Base-by-base conservation (phyloP, 2,888 invertebrate genomes). In the Hirtodrosophila duncani region DNA sequence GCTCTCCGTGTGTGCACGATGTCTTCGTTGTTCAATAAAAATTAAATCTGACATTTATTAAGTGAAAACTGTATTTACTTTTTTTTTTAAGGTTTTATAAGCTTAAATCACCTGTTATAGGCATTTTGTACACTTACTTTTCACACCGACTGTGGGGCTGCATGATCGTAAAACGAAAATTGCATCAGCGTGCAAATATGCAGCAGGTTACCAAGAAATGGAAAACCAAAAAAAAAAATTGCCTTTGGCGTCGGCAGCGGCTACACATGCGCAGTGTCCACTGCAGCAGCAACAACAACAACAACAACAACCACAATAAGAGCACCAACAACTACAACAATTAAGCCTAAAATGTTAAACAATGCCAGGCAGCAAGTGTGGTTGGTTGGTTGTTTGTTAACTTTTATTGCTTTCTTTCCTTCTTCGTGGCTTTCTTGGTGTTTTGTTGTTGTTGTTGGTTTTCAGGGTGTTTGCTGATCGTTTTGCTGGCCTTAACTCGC, bases 131-230 rank as follows among this genome's bases (percentile, higher is more conserved):
- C 10, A 10, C 17, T 33, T 55, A 36, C 30, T 36, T 42, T 55
- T 37, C 34, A 20, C 31, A 31, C 37, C 10, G 26, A 18, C 43
- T 18, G 24, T 10, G 27, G 8, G 26, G n/a, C n/a, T n/a, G n/a
- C n/a, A n/a, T n/a, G n/a, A n/a, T n/a, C n/a, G n/a, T n/a, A n/a
- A n/a, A n/a, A 17, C 0, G 24, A 2, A 20, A 67, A 64, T 72
- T 72, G 71, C 71, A 72, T 72, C 71, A 71, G 71, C 57, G 56
- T 48, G 53, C 57, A 66, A 78, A 72, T 53, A 69, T 66, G 42
- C 59, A 57, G 52, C 64, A 39, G 34, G 37, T 42, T 29, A 26
- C 13, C 34, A 26, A 17, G 23, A 43, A 36, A 29, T 39, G 6
- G 20, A 27, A 13, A 23, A 38, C 30, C 36, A 44, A 23, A 49